Conservation (phyloP, 2,797 vertebrate genomes). For the Chelon auratus region DNA sequence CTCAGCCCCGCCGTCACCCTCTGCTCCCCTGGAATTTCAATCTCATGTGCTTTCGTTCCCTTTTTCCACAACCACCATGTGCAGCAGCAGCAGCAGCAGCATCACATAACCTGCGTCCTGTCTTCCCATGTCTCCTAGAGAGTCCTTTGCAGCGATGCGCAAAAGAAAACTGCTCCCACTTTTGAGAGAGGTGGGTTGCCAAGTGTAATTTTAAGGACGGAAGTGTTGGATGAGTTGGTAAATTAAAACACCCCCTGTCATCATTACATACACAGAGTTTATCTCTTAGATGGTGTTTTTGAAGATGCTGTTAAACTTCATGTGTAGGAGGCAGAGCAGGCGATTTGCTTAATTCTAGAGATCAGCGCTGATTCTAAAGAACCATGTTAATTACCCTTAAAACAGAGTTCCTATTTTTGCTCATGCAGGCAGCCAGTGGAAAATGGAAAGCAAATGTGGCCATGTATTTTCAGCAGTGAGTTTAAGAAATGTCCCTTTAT, state of each 20-base stretch:
- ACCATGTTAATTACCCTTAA: conserved; percentile 35
- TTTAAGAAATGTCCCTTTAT: conserved; percentile 25
- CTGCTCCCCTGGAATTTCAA: conserved; percentile 68
- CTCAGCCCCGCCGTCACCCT: conserved; percentile 57
- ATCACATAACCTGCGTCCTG: conserved; percentile 29
- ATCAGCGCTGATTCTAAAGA: conserved; percentile 30
- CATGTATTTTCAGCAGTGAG: conserved; percentile 11
- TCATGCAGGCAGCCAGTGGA: conserved; percentile 1
- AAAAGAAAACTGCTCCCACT: conserved; percentile 20
- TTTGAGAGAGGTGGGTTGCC: conserved; percentile 3
- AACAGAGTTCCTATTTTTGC: conserved; percentile 5
- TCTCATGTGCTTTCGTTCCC: conserved; percentile 56
- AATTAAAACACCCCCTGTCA: conserved; percentile 25
- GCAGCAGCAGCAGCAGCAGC: conserved; percentile 11
- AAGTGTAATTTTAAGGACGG: conserved; percentile 27
- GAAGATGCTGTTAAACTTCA: conserved; percentile 9
- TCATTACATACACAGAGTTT: conserved; percentile 12
- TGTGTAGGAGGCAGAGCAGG: conserved; percentile 38
- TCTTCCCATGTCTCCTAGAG: conserved; percentile 38
- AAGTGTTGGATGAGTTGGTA: conserved; percentile 33
- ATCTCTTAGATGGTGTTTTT: conserved; percentile 15
- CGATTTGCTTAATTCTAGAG: conserved; percentile 43
- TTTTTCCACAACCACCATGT: conserved; percentile 27
- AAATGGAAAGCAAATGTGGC: conserved; percentile 2
- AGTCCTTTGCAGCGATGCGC: conserved; percentile 23